Conservation (phyloP, 2,888 invertebrate genomes). For the Phanerotoma sp. region DNA sequence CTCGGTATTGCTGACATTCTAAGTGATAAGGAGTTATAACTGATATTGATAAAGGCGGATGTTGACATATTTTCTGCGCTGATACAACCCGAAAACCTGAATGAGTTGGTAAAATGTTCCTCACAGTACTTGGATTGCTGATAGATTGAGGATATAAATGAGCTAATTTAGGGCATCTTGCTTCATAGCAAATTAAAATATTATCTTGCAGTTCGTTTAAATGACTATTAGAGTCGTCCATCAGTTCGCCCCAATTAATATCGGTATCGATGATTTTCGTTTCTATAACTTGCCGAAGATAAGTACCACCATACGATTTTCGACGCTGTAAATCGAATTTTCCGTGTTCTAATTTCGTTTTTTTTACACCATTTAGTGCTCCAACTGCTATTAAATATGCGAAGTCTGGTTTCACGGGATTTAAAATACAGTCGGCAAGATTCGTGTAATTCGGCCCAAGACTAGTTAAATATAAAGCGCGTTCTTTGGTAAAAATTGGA, state of each 20-base stretch:
- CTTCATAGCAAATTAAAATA: constrained; percentile 64
- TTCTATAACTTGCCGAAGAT: constrained; percentile 46
- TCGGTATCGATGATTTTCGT: constrained; percentile 55
- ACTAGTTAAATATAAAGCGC: constrained; percentile 63
- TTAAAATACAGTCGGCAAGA: constrained; percentile 57
- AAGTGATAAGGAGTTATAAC: constrained; percentile 53
- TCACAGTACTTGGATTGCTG: constrained; percentile 53
- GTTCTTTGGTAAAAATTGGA: constrained; percentile 60
- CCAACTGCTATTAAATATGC: constrained; percentile 51
- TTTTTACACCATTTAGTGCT: constrained; percentile 47
- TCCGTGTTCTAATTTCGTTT: constrained; percentile 49
- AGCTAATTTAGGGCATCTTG: constrained; percentile 64
- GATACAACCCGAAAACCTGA: constrained; percentile 57
- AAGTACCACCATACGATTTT: constrained; percentile 50
- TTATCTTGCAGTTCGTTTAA: constrained; percentile 65
- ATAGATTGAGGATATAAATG: constrained; percentile 59
- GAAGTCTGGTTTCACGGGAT: constrained; percentile 52
- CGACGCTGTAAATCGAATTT: constrained; percentile 47
- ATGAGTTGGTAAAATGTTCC: constrained; percentile 55
- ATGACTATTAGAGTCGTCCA: constrained; percentile 60
- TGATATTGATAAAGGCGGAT: constrained; percentile 55
- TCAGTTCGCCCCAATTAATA: constrained; percentile 66
- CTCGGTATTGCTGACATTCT: constrained; percentile 59
- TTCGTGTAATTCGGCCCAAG: constrained; percentile 60
- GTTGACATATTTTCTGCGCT: constrained; percentile 57